These are phyloP conservation scores for Percina caprodes DNA, from an alignment of 2,113 vertebrate genomes.

Conservation along the genomic window DNA sequence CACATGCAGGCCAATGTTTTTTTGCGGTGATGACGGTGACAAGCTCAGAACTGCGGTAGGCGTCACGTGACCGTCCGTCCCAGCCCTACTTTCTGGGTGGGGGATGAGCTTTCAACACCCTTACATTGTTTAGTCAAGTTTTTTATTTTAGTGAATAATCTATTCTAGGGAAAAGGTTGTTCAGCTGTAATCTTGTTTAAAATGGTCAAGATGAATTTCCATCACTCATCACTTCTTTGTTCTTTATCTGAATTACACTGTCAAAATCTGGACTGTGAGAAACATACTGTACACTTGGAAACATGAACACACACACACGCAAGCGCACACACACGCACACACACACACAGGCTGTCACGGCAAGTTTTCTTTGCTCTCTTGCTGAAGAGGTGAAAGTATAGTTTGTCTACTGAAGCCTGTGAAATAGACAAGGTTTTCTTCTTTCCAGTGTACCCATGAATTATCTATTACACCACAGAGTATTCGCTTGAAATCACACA, in stretches of 20 bases:
- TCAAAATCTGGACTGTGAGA: neutral
- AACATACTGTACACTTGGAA: neutral
- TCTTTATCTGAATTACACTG: conserved; percentile 19
- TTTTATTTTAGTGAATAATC: neutral
- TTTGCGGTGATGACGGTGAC: no score
- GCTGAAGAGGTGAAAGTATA: conserved; percentile 7
- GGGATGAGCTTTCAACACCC: neutral
- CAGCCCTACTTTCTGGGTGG: neutral
- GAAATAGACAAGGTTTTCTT: neutral
- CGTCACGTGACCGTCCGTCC: no score
- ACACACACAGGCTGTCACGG: neutral
- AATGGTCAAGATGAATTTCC: conserved; percentile 35
- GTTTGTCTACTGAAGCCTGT: conserved; percentile 41
- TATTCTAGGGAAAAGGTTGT: neutral
- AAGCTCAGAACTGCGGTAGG: no score
- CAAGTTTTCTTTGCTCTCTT: conserved; percentile 23
- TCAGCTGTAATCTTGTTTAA: conserved; percentile 22
- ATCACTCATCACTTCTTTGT: conserved; percentile 11
- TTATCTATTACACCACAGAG: conserved; percentile 34
- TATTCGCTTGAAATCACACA: conserved; percentile 11
- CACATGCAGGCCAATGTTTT: no score
- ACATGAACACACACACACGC: neutral
- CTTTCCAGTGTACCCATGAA: conserved; percentile 18
- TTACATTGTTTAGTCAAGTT: neutral
- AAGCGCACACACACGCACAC: neutral